Evolutionary conservation across 2,113 vertebrate species (phyloP).

Genomic region (Scomber colias): DNA sequence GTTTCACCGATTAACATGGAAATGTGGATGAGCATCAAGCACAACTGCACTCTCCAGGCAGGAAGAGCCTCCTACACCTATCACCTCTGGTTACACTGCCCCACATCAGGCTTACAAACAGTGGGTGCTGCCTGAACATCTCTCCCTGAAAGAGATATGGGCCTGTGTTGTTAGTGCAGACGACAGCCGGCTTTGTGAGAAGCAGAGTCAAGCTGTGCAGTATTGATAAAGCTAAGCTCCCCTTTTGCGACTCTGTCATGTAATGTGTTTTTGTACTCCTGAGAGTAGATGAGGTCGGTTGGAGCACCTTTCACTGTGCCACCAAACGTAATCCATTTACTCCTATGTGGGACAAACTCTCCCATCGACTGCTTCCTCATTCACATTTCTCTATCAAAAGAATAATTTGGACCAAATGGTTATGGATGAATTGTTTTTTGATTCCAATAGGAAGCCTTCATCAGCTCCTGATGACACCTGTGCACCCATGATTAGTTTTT

Average conservation of each 20-base stretch:
- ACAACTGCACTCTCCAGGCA: background rate
- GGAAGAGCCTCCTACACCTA: constrained; percentile 43
- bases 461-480: background rate
- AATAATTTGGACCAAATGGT: constrained; percentile 18
- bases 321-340: constrained; percentile 69
- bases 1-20: constrained; percentile 45
- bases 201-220: constrained; percentile 70
- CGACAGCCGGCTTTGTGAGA: constrained; percentile 50
- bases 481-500: constrained; percentile 11
- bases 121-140: constrained; percentile 21
- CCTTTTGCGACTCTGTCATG: constrained; percentile 52
- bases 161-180: constrained; percentile 22
- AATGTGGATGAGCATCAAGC: constrained; percentile 22
- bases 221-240: constrained; percentile 74
- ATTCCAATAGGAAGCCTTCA: constrained; percentile 15
- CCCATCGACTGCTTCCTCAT: background rate
- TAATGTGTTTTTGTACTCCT: constrained; percentile 63
- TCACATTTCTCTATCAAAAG: constrained; percentile 24
- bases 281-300: constrained; percentile 56
- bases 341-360: constrained; percentile 36
- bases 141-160: constrained; percentile 39
- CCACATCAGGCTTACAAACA: constrained; percentile 35
- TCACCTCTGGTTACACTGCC: constrained; percentile 38
- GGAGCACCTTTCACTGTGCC: constrained; percentile 53
- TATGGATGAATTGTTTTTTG: constrained; percentile 28